Base-by-base conservation (phyloP, 1,140 invertebrate species). In the Caenorhabditis remanei region DNA sequence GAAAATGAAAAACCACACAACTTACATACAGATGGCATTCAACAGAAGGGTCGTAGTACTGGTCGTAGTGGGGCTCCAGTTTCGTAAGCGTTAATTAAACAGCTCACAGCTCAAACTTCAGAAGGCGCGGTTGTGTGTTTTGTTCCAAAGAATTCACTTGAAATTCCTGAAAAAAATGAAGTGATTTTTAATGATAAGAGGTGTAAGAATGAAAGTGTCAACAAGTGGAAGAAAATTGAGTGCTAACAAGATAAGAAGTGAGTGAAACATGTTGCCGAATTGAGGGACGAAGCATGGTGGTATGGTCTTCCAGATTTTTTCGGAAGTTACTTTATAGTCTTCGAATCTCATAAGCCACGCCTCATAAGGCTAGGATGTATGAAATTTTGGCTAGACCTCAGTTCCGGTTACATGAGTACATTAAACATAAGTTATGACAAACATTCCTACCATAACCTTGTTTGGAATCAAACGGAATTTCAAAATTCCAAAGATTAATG, bases 11-110 rank as follows among this genome's bases (percentile, higher is more conserved):
- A 79, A 40, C 43, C 46, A 50, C 71, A 79, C 71, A 40, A 79
- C 71, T 79, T 79, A 79, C 71, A 79, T 79, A 79, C 71, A 79
- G 71, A 79, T 79, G 71, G 71, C 71, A 53, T 48, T 79, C 71
- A 53, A 53, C 19, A n/a, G 71, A 79, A 2, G 71, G 46, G 21
- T 79, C 46, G 71, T 50, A 79, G 71, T 79, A 79, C 71, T 79
- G 71, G 71, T 79, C 46, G 71, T 79, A 79, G 71, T 79, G 71
- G 71, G 71, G 71, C 71, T 79, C 71, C 71, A 79, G 71, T 79
- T 79, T 79, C n/a, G 71, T 53, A 79, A 79, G 71, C 71, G 71
- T 79, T 50, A n/a, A 79, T 21, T 46, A 13, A 43, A 79, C 71
- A n/a, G 71, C 67, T 71, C 67, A 79, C 46, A 32, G 21, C 50